Evolutionary conservation across 2,888 invertebrate genomes (phyloP).

Genomic region (Metalampra italica): DNA sequence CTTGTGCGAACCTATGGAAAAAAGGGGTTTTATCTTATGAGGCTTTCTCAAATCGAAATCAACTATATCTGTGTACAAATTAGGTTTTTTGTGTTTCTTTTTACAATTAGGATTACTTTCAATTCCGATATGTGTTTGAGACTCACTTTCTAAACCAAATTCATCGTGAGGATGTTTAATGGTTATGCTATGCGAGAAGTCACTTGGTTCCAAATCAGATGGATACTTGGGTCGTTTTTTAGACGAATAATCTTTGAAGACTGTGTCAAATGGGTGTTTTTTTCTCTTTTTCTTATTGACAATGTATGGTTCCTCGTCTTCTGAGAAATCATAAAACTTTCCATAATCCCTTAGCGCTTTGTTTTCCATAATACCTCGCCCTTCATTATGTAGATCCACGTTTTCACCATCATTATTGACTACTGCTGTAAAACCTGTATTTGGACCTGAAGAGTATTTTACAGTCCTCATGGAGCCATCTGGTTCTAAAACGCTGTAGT

Average conservation of each 20-base stretch:
- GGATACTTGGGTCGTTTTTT: slow-evolving; percentile 51
- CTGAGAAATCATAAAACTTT: slow-evolving; percentile 53
- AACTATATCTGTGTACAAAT: slow-evolving; percentile 40
- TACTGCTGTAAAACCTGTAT: slow-evolving; percentile 77
- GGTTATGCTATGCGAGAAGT: slow-evolving; percentile 59
- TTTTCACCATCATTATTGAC: slow-evolving; percentile 71
- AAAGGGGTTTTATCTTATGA: slow-evolving; percentile 31
- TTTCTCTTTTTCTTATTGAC: slow-evolving; percentile 39
- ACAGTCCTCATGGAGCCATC: slow-evolving; percentile 81
- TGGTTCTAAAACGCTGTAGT: slow-evolving; percentile 83
- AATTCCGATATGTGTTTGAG: slow-evolving; percentile 56
- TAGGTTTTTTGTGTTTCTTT: slow-evolving; percentile 51
- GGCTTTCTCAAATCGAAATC: slow-evolving; percentile 46
- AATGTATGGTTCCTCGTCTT: slow-evolving; percentile 45
- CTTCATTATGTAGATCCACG: slow-evolving; percentile 18
- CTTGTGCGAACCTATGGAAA: slow-evolving; percentile 39
- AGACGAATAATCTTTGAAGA: slow-evolving; percentile 41
- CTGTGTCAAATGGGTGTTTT: slow-evolving; percentile 43
- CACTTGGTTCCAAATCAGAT: slow-evolving; percentile 55
- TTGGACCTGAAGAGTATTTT: slow-evolving; percentile 79
- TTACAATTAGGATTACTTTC: slow-evolving; percentile 61
- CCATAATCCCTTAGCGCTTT: slow-evolving; percentile 60
- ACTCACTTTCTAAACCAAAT: slow-evolving; percentile 34
- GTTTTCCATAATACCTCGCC: slow-evolving; percentile 37
- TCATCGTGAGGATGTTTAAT: slow-evolving; percentile 62